Percentiles rank a stretch among this genome's conserved stretches.
phyloP scores from a whole-genome alignment of 2,888 invertebrate species.

The Sisyra terminalis region DNA sequence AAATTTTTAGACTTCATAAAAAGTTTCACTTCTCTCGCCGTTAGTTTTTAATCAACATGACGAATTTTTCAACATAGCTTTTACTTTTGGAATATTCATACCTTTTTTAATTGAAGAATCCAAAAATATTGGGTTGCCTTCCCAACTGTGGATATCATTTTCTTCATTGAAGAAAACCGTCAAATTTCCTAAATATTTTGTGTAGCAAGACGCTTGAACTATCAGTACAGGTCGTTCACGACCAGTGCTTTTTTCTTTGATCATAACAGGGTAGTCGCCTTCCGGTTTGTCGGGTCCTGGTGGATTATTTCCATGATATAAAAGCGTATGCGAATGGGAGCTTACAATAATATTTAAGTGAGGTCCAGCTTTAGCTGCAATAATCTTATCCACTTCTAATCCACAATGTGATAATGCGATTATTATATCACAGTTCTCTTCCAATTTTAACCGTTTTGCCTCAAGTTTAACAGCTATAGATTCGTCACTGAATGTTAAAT shows the following conservation, averaged over 20 bases:
- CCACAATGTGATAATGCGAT: constrained; percentile 76
- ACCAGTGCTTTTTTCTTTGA: constrained; percentile 29
- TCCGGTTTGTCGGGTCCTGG: constrained; percentile 33
- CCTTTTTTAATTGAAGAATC: constrained; percentile 13
- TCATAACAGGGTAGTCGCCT: constrained; percentile 55
- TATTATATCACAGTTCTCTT: constrained; percentile 54
- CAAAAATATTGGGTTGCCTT: constrained; percentile 58
- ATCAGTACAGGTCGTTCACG: constrained; percentile 38
- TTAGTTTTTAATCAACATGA: no score
- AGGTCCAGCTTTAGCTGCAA: constrained; percentile 45
- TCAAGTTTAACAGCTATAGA: constrained; percentile 46
- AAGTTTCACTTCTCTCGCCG: no score
- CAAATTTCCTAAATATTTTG: constrained; percentile 63
- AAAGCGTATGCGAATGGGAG: constrained; percentile 65
- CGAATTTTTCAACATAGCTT: no score
- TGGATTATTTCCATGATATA: constrained; percentile 40
- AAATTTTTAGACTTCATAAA: no score
- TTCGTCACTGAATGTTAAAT: constrained; percentile 31
- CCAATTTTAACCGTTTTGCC: constrained; percentile 37
- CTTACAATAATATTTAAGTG: constrained; percentile 73
- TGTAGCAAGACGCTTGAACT: constrained; percentile 58
- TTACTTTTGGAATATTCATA: no score
- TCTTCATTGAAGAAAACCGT: constrained; percentile 49
- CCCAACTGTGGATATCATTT: constrained; percentile 46
- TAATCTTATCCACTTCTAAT: constrained; percentile 43